Base-by-base conservation (phyloP, 2,888 invertebrate genomes). In the Drosophila austrosaltans region DNA sequence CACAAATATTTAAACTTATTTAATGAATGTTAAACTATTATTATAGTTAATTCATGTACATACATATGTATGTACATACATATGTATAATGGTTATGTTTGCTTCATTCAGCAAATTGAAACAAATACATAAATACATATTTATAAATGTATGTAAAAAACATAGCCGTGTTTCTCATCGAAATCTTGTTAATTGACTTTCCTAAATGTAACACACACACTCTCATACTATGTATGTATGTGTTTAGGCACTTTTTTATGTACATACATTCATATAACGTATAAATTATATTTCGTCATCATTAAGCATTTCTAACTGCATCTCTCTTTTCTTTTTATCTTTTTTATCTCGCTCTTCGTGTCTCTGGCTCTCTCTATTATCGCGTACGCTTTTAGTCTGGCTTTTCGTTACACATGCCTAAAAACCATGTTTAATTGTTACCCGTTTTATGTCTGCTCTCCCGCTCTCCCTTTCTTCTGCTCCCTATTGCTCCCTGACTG, bases 341-440 rank as follows among this genome's bases (percentile, higher is more conserved):
- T 16, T 22, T 25, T 3, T 16, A 16, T 42, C 42, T 48, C 22
- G 12, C 48, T 48, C 48, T 48, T 36, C 10, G 10, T 1, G 1
- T 22, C 22, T 25, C 4, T 48, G 8, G 16, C 16, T 8, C 48
- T 53, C 36, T 32, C 36, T 16, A 62, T 58, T 40, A 12, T 28
- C 53, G 5, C 53, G 6, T 53, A 25, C n/a, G 16, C 36, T 39
- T 39, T 12, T 57, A 5, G 25, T 30, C 25, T 53, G 44, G 69
- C 75, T 69, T 75, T 63, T 63, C 66, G 70, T 61, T 66, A 44
- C 67, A 22, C 67, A 75, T 86, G 57, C 56, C 32, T 57, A 39
- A 56, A 86, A 86, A 82, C 83, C 83, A 66, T 67, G 72, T 84
- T 83, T 83, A 87, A 82, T 82, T 83, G 87, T 64, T 73, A 65